Evolutionary conservation across 2,797 vertebrate genomes (phyloP), one percentile per base, ranked within the genome.

Genomic region (Crenichthys baileyi): DNA sequence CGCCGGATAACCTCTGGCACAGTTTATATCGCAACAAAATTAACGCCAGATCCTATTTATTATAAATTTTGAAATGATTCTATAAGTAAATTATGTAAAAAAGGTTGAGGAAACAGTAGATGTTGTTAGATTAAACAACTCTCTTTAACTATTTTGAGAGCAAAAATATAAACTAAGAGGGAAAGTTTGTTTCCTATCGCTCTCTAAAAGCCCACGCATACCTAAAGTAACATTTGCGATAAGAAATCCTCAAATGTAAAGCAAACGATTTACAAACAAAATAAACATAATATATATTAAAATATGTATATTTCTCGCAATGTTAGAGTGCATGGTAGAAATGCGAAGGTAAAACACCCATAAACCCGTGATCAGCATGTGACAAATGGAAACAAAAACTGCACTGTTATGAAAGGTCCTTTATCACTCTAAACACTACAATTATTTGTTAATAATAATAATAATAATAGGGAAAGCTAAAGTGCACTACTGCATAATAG

Each of bases 291-390:
- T 15, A 24, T 16, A 26, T 26, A 70, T 67, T 12, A 63, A 5
- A n/a, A 78, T 77, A 0, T 9, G 4, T 75, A 11, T 48, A 53
- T 77, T 61, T 83, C 44, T 36, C 36, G 4, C 12, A 29, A 1
- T 78, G 39, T 61, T 78, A n/a, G 26, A 56, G 22, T 76, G 29
- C 73, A 22, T 58, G 24, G 55, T 13, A 68, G 36, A 81, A 75
- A 74, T 67, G 15, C 1, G 9, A 75, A 76, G 65, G 78, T 39
- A 73, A 79, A 22, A 29, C 2, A 26, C 67, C 53, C n/a, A 80
- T 2, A 70, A 84, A 31, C 87, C 65, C 81, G 68, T 93, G 90
- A 92, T 80, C 86, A 87, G 48, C 90, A 92, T 91, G 90, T 93
- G 92, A 91, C 83, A 70, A 67, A 39, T 36, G 39, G 9, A 46